Conservation (phyloP, 2,113 vertebrate genomes). For the Chunga burmeisteri region DNA sequence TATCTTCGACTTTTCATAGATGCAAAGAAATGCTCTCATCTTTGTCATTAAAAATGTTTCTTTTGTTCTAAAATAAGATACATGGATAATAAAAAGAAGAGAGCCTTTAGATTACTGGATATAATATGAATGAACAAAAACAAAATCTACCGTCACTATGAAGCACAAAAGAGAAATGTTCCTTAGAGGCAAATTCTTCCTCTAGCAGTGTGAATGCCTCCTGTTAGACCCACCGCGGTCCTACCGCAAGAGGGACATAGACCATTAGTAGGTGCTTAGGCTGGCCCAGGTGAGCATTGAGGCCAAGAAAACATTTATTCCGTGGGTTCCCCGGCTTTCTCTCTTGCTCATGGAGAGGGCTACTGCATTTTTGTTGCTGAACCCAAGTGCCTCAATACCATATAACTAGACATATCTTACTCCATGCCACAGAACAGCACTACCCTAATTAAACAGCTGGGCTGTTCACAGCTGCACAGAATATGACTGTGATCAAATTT, state of each 20-base stretch:
- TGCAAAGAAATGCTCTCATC: not conserved
- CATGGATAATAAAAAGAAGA: not conserved
- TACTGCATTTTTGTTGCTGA: not conserved
- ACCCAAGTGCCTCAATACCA: not conserved
- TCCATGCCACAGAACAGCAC: not conserved
- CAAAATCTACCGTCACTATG: not conserved
- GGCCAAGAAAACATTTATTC: not conserved
- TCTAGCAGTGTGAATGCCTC: not conserved
- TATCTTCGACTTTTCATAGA: not conserved
- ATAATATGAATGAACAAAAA: not conserved
- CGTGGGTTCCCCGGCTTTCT: not conserved
- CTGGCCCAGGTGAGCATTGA: not conserved
- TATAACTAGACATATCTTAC: not conserved
- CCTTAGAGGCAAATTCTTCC: not conserved
- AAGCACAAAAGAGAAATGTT: not conserved
- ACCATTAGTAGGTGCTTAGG: not conserved
- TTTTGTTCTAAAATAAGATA: not conserved
- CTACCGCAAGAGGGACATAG: not conserved
- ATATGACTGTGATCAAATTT: not conserved
- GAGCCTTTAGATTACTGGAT: not conserved
- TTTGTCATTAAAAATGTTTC: not conserved
- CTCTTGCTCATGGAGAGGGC: not conserved
- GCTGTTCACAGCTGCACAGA: not conserved
- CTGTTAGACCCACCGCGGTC: not conserved
- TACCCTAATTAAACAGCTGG: not conserved